A percentile compares a stretch with the other conserved stretches of the same genome.
These are phyloP conservation scores for Cenopis cana DNA, from an alignment of 2,888 invertebrate species.

Conservation along the genomic window DNA sequence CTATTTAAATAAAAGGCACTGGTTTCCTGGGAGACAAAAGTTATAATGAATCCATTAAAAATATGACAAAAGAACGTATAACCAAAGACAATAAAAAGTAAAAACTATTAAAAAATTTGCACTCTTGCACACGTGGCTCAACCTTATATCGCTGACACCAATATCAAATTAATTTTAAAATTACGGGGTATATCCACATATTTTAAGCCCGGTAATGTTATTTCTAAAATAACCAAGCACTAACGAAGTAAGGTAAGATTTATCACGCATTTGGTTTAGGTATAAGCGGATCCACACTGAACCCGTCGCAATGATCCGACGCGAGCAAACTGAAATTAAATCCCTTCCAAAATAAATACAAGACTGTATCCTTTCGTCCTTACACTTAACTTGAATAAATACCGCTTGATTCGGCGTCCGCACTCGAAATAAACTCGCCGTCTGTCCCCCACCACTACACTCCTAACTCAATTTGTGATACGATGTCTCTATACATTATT, in stretches of 20 bases:
- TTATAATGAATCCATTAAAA: no score
- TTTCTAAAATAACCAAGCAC: conserved; percentile 2
- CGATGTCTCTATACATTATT: not conserved
- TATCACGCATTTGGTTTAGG: conserved; percentile 9
- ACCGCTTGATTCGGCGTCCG: conserved; percentile 39
- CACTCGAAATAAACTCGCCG: conserved; percentile 42
- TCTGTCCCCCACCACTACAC: conserved; percentile 20
- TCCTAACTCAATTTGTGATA: not conserved
- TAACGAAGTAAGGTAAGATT: not conserved
- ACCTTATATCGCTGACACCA: no score
- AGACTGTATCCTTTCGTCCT: conserved; percentile 45
- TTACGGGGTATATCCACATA: no score
- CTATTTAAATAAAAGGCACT: no score
- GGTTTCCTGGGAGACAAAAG: no score
- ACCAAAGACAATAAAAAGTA: no score
- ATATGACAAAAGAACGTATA: no score
- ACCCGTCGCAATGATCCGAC: conserved; percentile 9
- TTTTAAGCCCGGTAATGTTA: not conserved
- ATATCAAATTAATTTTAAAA: no score
- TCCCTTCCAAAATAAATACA: conserved; percentile 44
- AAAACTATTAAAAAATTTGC: no score
- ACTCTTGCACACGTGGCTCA: no score
- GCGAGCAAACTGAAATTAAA: conserved; percentile 42
- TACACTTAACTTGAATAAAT: conserved; percentile 45
- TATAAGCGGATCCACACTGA: conserved; percentile 19